These are phyloP conservation scores for Botrylloides violaceus DNA, from an alignment of 23 tunicate genomes.

Conservation along the genomic window DNA sequence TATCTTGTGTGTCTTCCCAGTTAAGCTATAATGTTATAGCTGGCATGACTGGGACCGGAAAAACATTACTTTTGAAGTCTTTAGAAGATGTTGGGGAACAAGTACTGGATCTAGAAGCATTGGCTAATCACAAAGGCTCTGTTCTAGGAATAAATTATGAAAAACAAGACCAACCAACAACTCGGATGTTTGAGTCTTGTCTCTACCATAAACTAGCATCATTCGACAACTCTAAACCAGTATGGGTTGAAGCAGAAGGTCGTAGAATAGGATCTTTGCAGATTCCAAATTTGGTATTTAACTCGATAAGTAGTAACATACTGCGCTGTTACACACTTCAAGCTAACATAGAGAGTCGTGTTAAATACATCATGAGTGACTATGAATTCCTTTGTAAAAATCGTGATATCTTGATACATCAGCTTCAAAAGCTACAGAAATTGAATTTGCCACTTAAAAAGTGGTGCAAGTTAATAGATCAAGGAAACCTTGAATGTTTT, in stretches of 20 bases:
- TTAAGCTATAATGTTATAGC: slow-evolving; percentile 10
- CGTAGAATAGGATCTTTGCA: slow-evolving; percentile 10
- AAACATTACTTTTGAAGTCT: slow-evolving; percentile 7
- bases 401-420: not conserved
- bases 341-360: slow-evolving; percentile 1
- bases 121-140: slow-evolving; percentile 26
- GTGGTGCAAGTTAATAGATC: slow-evolving; percentile 16
- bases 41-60: slow-evolving; percentile 30
- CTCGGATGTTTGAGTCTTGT: slow-evolving; percentile 11
- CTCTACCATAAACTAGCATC: not conserved
- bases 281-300: slow-evolving; percentile 10
- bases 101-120: slow-evolving; percentile 20
- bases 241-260: slow-evolving; percentile 26
- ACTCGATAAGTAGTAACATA: not conserved
- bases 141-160: slow-evolving; percentile 14
- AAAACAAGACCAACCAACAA: slow-evolving; percentile 11
- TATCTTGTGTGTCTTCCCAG: not conserved
- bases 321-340: not conserved
- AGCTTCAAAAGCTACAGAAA: not conserved
- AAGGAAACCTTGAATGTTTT: slow-evolving; percentile 10
- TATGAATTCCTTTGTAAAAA: slow-evolving; percentile 4
- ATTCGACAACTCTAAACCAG: not conserved
- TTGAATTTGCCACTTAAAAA: slow-evolving; percentile 10
- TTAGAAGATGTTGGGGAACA: slow-evolving; percentile 9
- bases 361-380: slow-evolving; percentile 5